phyloP scores from a whole-genome alignment of 1,140 invertebrate species.

The Conus ventricosus region DNA sequence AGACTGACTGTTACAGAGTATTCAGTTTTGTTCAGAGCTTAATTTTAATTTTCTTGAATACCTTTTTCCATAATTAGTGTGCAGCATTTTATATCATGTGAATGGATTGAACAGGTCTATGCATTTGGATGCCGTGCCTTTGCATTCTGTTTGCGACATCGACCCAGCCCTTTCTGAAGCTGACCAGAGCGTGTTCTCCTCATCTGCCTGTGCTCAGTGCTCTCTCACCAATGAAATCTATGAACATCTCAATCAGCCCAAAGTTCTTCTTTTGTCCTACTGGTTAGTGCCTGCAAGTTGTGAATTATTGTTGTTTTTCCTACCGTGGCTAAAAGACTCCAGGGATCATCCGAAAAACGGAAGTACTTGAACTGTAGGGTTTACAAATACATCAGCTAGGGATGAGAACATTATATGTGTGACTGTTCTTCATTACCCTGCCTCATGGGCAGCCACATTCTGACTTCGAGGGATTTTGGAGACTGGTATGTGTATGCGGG shows the following conservation, averaged over 20 bases:
- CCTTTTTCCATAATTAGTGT: neutral
- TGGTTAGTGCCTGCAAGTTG: conserved; percentile 62
- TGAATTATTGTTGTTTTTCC: neutral
- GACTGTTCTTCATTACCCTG: too few relatives aligned
- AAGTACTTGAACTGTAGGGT: too few relatives aligned
- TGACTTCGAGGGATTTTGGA: too few relatives aligned
- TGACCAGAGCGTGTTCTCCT: conserved; percentile 97
- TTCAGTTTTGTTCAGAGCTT: too few relatives aligned
- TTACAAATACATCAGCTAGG: too few relatives aligned
- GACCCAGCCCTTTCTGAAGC: conserved; percentile 97
- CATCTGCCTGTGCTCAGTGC: conserved; percentile 98
- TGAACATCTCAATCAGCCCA: conserved; percentile 90
- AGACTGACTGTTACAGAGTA: too few relatives aligned
- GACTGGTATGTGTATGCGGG: too few relatives aligned
- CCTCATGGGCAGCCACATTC: too few relatives aligned
- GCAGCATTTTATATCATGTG: neutral
- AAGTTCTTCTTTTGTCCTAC: conserved; percentile 96
- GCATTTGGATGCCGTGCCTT: conserved; percentile 97
- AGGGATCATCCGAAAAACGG: too few relatives aligned
- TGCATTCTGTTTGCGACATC: conserved; percentile 97
- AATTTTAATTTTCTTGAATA: too few relatives aligned
- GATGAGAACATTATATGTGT: too few relatives aligned
- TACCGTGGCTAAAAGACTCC: too few relatives aligned
- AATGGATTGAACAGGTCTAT: conserved; percentile 79
- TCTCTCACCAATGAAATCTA: conserved; percentile 98